Evolutionary conservation across 2,888 invertebrate genomes (phyloP), one percentile per base, ranked within the genome.

Genomic region (Rhamnusium bicolor): DNA sequence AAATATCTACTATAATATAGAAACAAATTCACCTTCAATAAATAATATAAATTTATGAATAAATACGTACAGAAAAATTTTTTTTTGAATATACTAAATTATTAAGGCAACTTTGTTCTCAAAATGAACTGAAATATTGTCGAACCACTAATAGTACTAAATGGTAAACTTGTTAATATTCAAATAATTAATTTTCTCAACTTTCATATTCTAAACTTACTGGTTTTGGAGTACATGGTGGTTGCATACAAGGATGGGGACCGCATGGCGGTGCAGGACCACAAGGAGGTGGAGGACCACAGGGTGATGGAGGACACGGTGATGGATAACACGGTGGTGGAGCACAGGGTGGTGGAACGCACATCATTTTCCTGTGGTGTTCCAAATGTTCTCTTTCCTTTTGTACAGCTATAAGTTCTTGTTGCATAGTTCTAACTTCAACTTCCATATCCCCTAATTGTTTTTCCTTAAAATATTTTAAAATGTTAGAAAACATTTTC

Each of bases 391-490:
- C 86, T 58, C 90, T 84, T 79, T 91, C 91, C 29, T 88, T 87
- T 79, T 90, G 90, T 1, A 90, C 89, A 19, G 88, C 88, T 2
- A 87, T 79, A 77, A 91, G 80, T 79, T 91, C 90, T 61, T 86
- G 85, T 75, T 90, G 90, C 85, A 93, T 90, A 29, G 89, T 88
- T 7, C 89, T 89, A 0, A 93, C 91, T 83, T 93, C 92, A 2
- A 86, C 82, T 82, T 93, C 93, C 85, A 93, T 90, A 3, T 88
- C 89, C 12, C 87, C 87, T 8, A 93, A 82, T 82, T 92, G 92
- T 69, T 91, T 90, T 81, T 91, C 92, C 93, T 93, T 78, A 8
- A 83, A 77, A 54, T 53, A 53, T n/a, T 14, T 21, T 54, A 6
- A n/a, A n/a, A n/a, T n/a, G n/a, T n/a, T n/a, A n/a, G n/a, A n/a